Evolutionary conservation across 2,888 invertebrate genomes (phyloP).

Genomic region (Ectemnius continuus): DNA sequence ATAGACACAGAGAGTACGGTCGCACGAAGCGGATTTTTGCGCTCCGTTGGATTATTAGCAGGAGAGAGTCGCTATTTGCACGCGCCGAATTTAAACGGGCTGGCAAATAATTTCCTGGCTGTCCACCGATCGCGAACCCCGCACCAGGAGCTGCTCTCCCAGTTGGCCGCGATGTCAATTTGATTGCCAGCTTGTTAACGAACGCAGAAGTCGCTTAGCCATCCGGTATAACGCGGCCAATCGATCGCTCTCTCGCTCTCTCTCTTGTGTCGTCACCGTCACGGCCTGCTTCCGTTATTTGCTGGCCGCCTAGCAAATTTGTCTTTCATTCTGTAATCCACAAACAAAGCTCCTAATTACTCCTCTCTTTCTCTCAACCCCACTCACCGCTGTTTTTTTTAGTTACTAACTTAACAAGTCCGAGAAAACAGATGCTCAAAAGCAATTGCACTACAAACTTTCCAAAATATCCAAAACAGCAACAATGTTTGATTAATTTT

Average conservation of each 20-base stretch:
- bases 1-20: too few species aligned
- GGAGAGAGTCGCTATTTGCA: too few species aligned
- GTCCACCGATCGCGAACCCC: neutral
- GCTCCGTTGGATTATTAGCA: too few species aligned
- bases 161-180: neutral
- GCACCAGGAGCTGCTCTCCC: too few species aligned
- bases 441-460: too few species aligned
- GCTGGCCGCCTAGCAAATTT: neutral
- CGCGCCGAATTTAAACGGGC: neutral
- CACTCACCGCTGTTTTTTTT: neutral
- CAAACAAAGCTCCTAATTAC: slow-evolving; percentile 5
- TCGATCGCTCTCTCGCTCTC: too few species aligned
- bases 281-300: neutral
- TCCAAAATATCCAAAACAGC: too few species aligned
- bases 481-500: too few species aligned
- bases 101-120: slow-evolving; percentile 1
- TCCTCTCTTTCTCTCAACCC: neutral
- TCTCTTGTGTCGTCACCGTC: neutral
- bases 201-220: neutral
- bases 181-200: slow-evolving; percentile 9
- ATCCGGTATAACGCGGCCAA: neutral
- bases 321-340: slow-evolving; percentile 7
- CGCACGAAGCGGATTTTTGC: too few species aligned
- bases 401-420: neutral
- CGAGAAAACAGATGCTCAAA: too few species aligned